phyloP scores from a whole-genome alignment of 2,113 vertebrate genomes.

The Eudyptes chrysolophus region DNA sequence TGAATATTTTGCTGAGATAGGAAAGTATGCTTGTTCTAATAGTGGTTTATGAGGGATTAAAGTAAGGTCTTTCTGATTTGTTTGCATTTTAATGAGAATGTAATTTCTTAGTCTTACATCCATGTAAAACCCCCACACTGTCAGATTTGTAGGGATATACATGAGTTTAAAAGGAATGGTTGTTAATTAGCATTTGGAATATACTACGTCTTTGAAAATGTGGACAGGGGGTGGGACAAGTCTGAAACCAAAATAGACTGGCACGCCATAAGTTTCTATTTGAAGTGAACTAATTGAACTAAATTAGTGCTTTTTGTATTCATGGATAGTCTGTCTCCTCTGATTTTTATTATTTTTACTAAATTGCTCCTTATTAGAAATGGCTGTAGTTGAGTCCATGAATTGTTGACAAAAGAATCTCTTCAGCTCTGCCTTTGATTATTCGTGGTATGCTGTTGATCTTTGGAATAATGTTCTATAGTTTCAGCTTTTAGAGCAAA shows the following conservation, averaged over 20 bases:
- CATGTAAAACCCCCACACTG: background rate
- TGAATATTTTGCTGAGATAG: background rate
- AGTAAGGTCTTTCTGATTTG: conserved; percentile 1
- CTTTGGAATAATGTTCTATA: background rate
- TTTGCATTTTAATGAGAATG: conserved; percentile 40
- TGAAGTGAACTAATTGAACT: conserved; percentile 55
- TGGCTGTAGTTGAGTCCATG: background rate
- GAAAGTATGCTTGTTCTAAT: background rate
- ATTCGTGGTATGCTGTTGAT: background rate
- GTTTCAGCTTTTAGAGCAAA: background rate
- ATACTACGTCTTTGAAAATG: conserved; percentile 5
- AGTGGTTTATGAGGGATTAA: conserved; percentile 22
- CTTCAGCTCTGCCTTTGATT: conserved; percentile 20
- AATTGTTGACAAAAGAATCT: conserved; percentile 24
- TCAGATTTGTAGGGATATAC: conserved; percentile 37
- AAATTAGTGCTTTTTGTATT: conserved; percentile 39
- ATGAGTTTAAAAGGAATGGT: conserved; percentile 12
- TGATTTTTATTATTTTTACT: conserved; percentile 45
- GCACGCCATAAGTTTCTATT: background rate
- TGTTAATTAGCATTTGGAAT: conserved; percentile 49
- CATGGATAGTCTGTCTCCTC: conserved; percentile 2
- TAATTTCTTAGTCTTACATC: conserved; percentile 17
- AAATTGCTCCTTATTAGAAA: conserved; percentile 30
- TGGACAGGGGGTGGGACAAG: conserved; percentile 6
- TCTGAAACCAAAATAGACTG: conserved; percentile 47